Conservation (phyloP, 2,797 vertebrate genomes). For the Passerculus sandwichensis region DNA sequence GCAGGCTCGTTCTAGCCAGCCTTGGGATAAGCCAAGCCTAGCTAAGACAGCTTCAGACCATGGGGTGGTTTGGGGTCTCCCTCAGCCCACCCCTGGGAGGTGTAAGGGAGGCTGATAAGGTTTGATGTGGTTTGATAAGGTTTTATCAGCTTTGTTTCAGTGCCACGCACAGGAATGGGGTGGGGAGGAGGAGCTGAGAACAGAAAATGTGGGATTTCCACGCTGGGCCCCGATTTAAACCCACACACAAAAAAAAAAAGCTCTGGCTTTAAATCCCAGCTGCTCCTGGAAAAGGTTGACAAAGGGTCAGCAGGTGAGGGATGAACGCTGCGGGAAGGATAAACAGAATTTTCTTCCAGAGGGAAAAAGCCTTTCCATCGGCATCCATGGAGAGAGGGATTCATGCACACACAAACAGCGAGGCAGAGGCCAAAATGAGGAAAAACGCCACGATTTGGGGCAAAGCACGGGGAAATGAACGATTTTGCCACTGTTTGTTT, state of each 20-base stretch:
- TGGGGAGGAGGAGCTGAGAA: neutral
- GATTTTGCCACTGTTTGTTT: too few relatives aligned
- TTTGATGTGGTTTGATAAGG: neutral
- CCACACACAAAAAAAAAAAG: neutral
- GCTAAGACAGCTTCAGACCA: neutral
- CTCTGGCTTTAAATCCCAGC: neutral
- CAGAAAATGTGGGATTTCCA: neutral
- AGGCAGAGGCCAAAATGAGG: neutral
- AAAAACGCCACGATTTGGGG: fast-evolving
- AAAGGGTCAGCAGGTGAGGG: neutral
- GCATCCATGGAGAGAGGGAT: neutral
- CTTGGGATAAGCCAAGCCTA: neutral
- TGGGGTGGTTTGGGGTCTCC: neutral
- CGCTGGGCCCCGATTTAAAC: neutral
- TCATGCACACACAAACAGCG: too few relatives aligned
- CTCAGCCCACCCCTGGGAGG: neutral
- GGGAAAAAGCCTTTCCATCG: neutral
- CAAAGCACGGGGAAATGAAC: neutral
- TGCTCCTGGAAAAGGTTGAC: neutral
- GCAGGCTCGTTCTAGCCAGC: neutral
- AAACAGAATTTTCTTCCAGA: neutral
- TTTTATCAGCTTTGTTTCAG: neutral
- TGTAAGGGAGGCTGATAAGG: neutral
- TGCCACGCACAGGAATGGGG: neutral
- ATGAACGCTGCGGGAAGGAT: neutral